Percentiles rank a stretch among this genome's conserved stretches.
phyloP scores from a whole-genome alignment of 53 echinoderm and acorn worm genomes.

The Hippasteria phrygiana region DNA sequence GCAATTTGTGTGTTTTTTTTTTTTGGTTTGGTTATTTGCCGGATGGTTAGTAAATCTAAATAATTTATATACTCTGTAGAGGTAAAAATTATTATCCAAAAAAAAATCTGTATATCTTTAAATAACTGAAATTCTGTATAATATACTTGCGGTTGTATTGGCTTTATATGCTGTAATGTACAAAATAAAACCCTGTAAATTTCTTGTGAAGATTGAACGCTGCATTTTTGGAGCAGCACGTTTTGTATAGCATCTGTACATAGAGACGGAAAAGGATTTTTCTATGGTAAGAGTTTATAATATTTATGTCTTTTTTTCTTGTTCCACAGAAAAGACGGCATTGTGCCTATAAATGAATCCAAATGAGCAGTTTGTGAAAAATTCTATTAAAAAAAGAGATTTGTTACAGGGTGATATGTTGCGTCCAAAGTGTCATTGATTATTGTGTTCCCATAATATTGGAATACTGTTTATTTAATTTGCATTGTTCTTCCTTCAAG shows the following conservation, averaged over 20 bases:
- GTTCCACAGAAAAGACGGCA: slow-evolving; percentile 66
- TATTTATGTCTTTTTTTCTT: slow-evolving; percentile 68
- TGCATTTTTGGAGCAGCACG: slow-evolving; percentile 48
- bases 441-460: neutral
- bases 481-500: too few relatives aligned
- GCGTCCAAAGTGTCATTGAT: neutral
- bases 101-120: slow-evolving; percentile 37
- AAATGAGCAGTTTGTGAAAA: slow-evolving; percentile 56
- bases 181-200: slow-evolving; percentile 64
- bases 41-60: slow-evolving; percentile 32
- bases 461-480: too few relatives aligned
- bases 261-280: slow-evolving; percentile 59
- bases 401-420: slow-evolving; percentile 56
- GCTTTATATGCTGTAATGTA: slow-evolving; percentile 44
- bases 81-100: slow-evolving; percentile 29
- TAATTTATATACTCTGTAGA: slow-evolving; percentile 63
- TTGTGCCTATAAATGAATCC: slow-evolving; percentile 62
- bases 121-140: slow-evolving; percentile 43
- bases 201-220: slow-evolving; percentile 36
- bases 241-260: slow-evolving; percentile 64
- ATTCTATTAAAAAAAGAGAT: slow-evolving; percentile 62
- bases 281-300: slow-evolving; percentile 63
- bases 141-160: slow-evolving; percentile 49
- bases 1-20: slow-evolving; percentile 46
- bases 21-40: slow-evolving; percentile 10